phyloP scores from a whole-genome alignment of 2,888 invertebrate genomes.

The Cataglyphis albicans region DNA sequence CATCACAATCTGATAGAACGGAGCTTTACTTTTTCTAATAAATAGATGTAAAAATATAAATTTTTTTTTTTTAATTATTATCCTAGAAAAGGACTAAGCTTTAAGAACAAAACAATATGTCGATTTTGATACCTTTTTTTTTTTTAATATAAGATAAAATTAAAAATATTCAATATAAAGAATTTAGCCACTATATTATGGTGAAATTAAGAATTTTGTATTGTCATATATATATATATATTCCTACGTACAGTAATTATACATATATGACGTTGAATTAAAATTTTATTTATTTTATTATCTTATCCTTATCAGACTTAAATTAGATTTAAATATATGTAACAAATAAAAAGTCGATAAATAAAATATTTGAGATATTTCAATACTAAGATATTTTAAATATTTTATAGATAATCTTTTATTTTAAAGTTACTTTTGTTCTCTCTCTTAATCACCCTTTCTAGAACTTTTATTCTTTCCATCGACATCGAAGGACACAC shows the following conservation, averaged over 20 bases:
- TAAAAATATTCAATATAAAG: too few relatives aligned
- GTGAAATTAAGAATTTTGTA: not conserved
- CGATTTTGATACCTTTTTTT: too few relatives aligned
- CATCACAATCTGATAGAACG: too few relatives aligned
- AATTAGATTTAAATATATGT: too few relatives aligned
- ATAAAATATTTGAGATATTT: not conserved
- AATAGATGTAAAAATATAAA: too few relatives aligned
- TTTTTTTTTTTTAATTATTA: too few relatives aligned
- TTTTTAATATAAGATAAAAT: too few relatives aligned
- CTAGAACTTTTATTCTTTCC: not conserved
- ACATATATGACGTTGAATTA: not conserved
- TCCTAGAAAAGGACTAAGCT: too few relatives aligned
- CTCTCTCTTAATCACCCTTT: not conserved
- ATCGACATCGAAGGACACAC: not conserved
- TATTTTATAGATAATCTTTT: not conserved
- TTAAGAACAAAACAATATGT: too few relatives aligned
- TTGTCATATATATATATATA: not conserved
- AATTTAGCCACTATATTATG: not conserved
- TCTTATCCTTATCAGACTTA: not conserved
- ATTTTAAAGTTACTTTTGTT: not conserved
- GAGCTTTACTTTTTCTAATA: too few relatives aligned
- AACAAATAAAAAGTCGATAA: not conserved
- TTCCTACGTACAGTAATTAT: too few relatives aligned
- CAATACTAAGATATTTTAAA: not conserved
- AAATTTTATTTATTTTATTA: not conserved